phyloP scores from a whole-genome alignment of 92 coral and sea anemone species.

The Actinernus sp. region DNA sequence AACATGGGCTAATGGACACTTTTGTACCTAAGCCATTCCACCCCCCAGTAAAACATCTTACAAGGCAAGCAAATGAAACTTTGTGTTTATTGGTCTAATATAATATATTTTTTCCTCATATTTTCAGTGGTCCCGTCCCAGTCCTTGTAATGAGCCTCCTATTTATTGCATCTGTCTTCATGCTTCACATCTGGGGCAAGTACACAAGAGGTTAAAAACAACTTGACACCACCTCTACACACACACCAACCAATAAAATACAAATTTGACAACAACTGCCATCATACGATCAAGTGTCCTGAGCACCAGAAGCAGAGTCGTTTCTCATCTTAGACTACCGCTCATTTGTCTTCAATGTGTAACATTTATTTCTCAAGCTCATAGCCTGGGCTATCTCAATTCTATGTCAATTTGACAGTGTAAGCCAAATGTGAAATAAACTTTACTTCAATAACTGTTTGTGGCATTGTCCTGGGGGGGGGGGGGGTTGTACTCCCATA shows the following conservation, averaged over 20 bases:
- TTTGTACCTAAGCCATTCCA: no score
- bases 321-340: no score
- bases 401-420: neutral
- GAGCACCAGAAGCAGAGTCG: no score
- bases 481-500: no score
- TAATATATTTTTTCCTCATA: neutral
- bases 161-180: conserved; percentile 95
- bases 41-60: no score
- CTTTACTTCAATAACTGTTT: no score
- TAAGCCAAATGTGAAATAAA: neutral
- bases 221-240: neutral
- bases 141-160: conserved; percentile 95
- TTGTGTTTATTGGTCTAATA: no score
- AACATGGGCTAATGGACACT: no score
- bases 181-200: conserved; percentile 99
- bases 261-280: neutral
- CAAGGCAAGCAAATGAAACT: no score
- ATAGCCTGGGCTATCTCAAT: neutral
- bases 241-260: neutral
- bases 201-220: conserved; percentile 85
- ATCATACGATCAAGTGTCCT: neutral
- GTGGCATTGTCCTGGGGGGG: no score
- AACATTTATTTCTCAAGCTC: neutral
- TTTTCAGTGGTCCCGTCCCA: conserved; percentile 95
- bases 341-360: no score